Base-by-base conservation (phyloP, 1,140 invertebrate species). In the Drosophila fuyamai region DNA sequence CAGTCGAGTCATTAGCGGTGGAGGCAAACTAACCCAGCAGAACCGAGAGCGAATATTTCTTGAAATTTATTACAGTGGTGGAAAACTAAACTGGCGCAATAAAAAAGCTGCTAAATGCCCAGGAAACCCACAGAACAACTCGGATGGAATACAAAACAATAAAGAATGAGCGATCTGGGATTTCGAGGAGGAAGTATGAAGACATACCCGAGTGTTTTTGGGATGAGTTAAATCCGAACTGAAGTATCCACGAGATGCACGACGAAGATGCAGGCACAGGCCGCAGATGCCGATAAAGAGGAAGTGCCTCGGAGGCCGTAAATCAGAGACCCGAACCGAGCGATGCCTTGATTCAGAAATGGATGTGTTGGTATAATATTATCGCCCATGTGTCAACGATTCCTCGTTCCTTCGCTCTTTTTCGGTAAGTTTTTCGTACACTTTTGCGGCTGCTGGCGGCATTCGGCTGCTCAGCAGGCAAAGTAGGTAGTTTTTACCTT, bases 401-500 rank as follows among this genome's bases (percentile, higher is more conserved):
- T 66, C 50, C 55, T 43, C 40, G 5, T 43, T 40, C 9, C 35
- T 46, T 36, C 47, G 35, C n/a, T 63, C 5, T 40, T 50, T 71
- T 88, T 85, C 61, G 83, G 70, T 72, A 81, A 72, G 54, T 85
- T 82, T 82, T 88, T 88, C 82, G 79, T 85, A 86, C 83, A 85
- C 83, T 85, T 85, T 78, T 85, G 81, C 81, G 81, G 74, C 81
- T 79, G 41, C 38, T 81, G n/a, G n/a, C 77, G 81, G 44, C 44
- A 46, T 12, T 47, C 46, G 23, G 46, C 67, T 79, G 41, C 38
- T 81, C 68, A 61, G 47, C 81, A 81, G 81, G 78, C 82, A 86
- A 86, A 85, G 82, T 85, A 86, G 82, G 82, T 85, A 86, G 82
- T 86, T 85, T 86, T 85, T 85, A 86, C 82, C 82, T 86, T 78